Evolutionary conservation across 2,888 invertebrate species (phyloP).

Genomic region (Cheilosia vulpina): DNA sequence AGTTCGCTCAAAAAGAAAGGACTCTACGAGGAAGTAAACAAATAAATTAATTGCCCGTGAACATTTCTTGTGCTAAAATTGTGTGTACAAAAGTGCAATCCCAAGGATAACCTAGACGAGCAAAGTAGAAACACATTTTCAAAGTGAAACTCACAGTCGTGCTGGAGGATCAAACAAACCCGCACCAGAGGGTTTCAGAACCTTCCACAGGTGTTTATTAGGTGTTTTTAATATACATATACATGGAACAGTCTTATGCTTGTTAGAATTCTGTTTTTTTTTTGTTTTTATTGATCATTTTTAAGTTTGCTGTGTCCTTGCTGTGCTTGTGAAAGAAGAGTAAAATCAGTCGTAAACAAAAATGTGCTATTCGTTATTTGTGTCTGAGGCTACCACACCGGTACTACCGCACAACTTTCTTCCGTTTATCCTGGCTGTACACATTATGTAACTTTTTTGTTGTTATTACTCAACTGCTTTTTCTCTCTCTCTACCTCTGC

Average conservation of each 20-base stretch:
- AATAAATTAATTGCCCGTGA: neutral
- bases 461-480: neutral
- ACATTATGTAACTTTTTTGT: slow-evolving; percentile 53
- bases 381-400: slow-evolving; percentile 35
- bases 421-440: slow-evolving; percentile 34
- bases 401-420: slow-evolving; percentile 31
- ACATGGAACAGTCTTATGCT: slow-evolving; percentile 19
- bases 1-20: slow-evolving; percentile 69
- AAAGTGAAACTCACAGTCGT: slow-evolving; percentile 77
- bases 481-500: neutral
- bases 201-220: slow-evolving; percentile 83
- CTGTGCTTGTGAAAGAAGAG: slow-evolving; percentile 64
- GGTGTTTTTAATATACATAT: slow-evolving; percentile 69
- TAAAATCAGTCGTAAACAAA: neutral
- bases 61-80: slow-evolving; percentile 1
- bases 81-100: neutral
- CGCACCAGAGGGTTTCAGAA: slow-evolving; percentile 80
- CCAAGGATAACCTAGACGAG: slow-evolving; percentile 22
- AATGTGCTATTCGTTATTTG: slow-evolving; percentile 47
- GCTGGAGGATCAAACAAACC: slow-evolving; percentile 81
- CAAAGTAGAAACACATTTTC: slow-evolving; percentile 32
- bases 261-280: slow-evolving; percentile 1
- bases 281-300: slow-evolving; percentile 2
- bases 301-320: slow-evolving; percentile 57
- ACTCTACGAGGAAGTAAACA: slow-evolving; percentile 57